These are phyloP conservation scores for Ellobius talpinus DNA, from an alignment of 2,113 vertebrate species.

Conservation along the genomic window DNA sequence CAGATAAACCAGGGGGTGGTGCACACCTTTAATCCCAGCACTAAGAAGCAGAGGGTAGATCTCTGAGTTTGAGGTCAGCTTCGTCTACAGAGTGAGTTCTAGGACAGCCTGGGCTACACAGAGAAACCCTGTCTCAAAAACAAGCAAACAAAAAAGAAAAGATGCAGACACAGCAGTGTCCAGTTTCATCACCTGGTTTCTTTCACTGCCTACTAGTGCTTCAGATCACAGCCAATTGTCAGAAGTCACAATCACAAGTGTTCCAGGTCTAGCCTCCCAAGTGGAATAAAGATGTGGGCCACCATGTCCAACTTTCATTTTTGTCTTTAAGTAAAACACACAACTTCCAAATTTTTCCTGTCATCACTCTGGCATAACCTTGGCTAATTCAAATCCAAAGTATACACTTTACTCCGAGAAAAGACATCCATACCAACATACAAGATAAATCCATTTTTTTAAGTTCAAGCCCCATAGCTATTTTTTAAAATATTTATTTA, in stretches of 20 bases:
- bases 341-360: neutral
- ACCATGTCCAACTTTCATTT: neutral
- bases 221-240: neutral
- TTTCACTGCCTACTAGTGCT: constrained; percentile 15
- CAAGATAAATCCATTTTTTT: neutral
- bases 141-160: neutral
- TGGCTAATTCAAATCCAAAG: neutral
- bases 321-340: constrained; percentile 14
- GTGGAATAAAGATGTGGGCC: neutral
- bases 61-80: neutral
- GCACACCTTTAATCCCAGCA: no score
- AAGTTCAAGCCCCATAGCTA: no score
- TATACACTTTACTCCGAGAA: neutral
- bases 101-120: neutral
- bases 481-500: no score
- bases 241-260: constrained; percentile 22
- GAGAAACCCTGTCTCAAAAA: neutral
- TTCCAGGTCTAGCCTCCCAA: neutral
- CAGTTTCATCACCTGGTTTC: constrained; percentile 38
- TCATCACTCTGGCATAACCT: neutral
- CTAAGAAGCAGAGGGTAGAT: no score
- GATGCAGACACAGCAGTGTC: neutral
- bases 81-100: neutral
- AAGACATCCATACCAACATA: neutral
- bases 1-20: neutral